phyloP scores from a whole-genome alignment of 2,888 invertebrate genomes.

The Agrotis exclamationis region DNA sequence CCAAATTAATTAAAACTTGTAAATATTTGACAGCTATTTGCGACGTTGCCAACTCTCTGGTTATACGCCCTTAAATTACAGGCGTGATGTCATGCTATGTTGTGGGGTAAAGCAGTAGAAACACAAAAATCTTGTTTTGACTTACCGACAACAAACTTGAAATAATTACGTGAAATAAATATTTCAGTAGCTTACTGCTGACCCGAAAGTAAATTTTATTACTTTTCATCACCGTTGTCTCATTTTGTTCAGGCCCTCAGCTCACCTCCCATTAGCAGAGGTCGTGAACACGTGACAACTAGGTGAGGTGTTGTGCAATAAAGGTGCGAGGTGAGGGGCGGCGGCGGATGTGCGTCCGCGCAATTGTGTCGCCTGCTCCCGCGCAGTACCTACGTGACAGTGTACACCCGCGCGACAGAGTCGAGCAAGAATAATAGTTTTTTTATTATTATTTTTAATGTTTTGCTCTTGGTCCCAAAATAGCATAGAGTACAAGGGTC shows the following conservation, averaged over 20 bases:
- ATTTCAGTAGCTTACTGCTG: not conserved
- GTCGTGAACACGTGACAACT: conserved; percentile 25
- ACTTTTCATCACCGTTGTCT: not conserved
- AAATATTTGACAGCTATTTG: no score
- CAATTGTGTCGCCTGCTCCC: conserved; percentile 63
- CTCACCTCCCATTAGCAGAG: not conserved
- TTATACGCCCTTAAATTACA: no score
- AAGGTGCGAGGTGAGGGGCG: conserved; percentile 55
- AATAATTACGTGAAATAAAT: not conserved
- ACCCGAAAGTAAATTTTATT: not conserved
- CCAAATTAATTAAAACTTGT: no score
- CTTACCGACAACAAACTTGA: no score
- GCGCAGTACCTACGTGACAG: conserved; percentile 43
- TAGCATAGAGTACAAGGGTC: no score
- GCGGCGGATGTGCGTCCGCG: conserved; percentile 63
- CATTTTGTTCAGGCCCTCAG: not conserved
- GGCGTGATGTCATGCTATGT: no score
- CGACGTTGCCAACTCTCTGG: no score
- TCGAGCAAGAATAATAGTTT: no score
- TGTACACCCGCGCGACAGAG: conserved; percentile 37
- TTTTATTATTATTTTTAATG: no score
- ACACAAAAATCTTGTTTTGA: no score
- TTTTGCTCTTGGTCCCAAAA: no score
- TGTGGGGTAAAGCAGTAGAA: no score
- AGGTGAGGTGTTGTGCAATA: conserved; percentile 49